Base-by-base conservation (phyloP, 2,113 vertebrate genomes). In the Muntiacus muntjak region DNA sequence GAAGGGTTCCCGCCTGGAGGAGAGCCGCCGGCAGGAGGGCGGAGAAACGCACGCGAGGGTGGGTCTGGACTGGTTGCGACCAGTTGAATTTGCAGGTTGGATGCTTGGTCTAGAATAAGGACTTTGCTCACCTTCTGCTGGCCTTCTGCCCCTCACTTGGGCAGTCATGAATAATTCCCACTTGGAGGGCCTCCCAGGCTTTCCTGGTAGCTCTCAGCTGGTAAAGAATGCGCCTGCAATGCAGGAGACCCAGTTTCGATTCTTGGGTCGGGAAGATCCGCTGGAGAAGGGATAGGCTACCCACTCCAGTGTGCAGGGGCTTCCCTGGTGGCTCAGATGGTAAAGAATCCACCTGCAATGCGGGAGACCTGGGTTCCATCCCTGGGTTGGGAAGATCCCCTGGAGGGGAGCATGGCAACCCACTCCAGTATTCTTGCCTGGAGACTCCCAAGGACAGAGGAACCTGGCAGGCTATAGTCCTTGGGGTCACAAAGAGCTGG, bases 21-120 rank as follows among this genome's bases (percentile, higher is more conserved):
- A 3, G 2, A 26, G 50, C 67, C 6, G 14, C 60, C 4, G n/a
- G 6, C 21, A 1, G n/a, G 52, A 50, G 36, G 23, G 7, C 19
- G 10, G 52, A 57, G 45, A 26, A 13, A 12, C 3, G 1, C 14
- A 1, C 30, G 0, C 3, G 0, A 28, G 12, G 1, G 40, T 2
- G 54, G 26, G 11, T 30, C n/a, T 50, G 2, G 0, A 17, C 40
- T 3, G 1, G 89, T 25, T 17, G 36, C 52, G 3, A 0, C 79
- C 5, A 1, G 82, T 17, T 7, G 13, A 15, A 21, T 21, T 0
- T 3, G 23, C 23, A 33, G 23, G 33, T 4, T 13, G 30, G n/a
- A 28, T 1, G n/a, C 54, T 62, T 19, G 30, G 5, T 55, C 14
- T 28, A 71, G 26, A 16, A 6, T 19, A 7, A 33, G 7, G 40